A percentile compares a stretch with the other conserved stretches of the same genome.
These are phyloP conservation scores for Turnix velox DNA, from an alignment of 2,113 vertebrate genomes.

Conservation along the genomic window DNA sequence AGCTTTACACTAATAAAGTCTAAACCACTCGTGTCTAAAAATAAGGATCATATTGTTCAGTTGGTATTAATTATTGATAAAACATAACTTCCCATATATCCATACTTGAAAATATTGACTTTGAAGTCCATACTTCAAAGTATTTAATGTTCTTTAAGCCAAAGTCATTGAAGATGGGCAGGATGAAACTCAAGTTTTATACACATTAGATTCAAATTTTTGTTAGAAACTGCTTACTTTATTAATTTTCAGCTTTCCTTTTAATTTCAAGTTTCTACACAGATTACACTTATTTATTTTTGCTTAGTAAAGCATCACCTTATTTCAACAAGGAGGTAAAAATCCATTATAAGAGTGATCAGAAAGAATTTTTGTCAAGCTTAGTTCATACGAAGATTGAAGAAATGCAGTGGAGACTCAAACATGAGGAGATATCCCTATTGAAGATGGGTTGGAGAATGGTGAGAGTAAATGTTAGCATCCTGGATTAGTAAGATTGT, in stretches of 20 bases:
- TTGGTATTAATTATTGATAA: slow-evolving; percentile 6
- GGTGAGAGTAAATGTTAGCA: neutral
- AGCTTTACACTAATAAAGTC: neutral
- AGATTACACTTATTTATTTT: neutral
- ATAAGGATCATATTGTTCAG: neutral
- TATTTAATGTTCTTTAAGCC: neutral
- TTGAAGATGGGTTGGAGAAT: neutral
- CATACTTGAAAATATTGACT: neutral
- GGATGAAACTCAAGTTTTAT: neutral
- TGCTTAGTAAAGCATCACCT: neutral
- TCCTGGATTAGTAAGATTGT: neutral
- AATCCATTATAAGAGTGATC: neutral
- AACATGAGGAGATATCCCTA: neutral
- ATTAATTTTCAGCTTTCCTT: neutral
- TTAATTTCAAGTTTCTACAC: neutral
- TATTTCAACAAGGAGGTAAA: neutral
- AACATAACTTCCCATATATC: neutral
- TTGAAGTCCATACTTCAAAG: neutral
- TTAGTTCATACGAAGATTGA: neutral
- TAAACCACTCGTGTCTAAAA: neutral
- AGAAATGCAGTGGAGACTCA: neutral
- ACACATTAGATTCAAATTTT: neutral
- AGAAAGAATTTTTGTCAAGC: neutral
- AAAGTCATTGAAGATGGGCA: neutral
- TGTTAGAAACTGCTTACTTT: neutral